Conservation (phyloP, 2,797 vertebrate genomes). For the Protonibea diacanthus region DNA sequence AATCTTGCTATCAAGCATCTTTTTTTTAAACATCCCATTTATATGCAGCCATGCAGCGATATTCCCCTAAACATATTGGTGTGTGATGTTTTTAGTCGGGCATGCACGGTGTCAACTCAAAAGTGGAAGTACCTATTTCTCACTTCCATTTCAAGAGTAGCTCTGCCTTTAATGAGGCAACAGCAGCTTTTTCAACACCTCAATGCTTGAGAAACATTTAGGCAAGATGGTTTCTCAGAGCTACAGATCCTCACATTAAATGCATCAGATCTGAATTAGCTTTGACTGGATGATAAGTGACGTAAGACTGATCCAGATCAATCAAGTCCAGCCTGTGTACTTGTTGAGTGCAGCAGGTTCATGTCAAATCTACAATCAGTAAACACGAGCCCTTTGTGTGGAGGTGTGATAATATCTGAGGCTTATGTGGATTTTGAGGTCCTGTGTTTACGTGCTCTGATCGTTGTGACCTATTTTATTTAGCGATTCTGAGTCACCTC, state of each 20-base stretch:
- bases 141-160: constrained; percentile 54
- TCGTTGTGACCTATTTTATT: constrained; percentile 32
- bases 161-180: constrained; percentile 28
- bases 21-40: neutral
- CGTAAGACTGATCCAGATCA: neutral
- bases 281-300: neutral
- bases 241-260: neutral
- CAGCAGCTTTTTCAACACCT: constrained; percentile 25
- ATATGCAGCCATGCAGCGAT: neutral
- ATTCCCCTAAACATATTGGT: neutral
- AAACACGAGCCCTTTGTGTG: neutral
- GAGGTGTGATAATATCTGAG: neutral
- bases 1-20: neutral
- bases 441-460: neutral
- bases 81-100: neutral
- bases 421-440: constrained; percentile 15
- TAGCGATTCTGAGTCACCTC: constrained; percentile 37
- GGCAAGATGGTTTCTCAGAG: neutral
- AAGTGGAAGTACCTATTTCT: constrained; percentile 51
- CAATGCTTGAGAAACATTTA: neutral
- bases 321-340: neutral
- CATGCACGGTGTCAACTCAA: neutral
- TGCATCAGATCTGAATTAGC: neutral
- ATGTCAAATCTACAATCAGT: neutral
- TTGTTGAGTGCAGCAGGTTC: neutral